Evolutionary conservation across 2,888 invertebrate species (phyloP).

Genomic region (Mythimna vitellina): DNA sequence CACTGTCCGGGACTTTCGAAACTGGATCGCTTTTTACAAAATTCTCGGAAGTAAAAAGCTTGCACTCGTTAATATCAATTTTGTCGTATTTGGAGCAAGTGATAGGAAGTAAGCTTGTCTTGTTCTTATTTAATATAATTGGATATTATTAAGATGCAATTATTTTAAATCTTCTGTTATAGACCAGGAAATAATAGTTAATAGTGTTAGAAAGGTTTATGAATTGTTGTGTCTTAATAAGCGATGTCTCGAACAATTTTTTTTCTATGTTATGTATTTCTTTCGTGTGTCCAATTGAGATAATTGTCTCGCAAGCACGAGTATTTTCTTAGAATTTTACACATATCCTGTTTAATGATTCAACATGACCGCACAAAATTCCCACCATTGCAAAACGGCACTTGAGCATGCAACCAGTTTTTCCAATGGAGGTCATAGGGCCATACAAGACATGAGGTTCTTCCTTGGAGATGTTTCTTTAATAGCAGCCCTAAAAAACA

Average conservation of each 20-base stretch:
- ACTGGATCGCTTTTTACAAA: conserved; percentile 31
- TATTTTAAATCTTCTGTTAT: not conserved
- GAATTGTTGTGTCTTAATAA: not conserved
- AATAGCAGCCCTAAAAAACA: conserved; percentile 3
- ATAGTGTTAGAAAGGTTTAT: not conserved
- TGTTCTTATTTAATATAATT: conserved; percentile 15
- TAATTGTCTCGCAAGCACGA: not conserved
- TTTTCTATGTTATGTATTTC: not conserved
- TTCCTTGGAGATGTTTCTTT: conserved; percentile 48
- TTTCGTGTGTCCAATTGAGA: not conserved
- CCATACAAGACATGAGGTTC: conserved; percentile 35
- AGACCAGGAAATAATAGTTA: not conserved
- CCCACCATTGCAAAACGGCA: conserved; percentile 45
- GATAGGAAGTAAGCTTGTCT: not conserved
- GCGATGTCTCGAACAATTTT: not conserved
- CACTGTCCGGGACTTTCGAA: conserved; percentile 40
- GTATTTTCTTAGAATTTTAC: conserved; percentile 24
- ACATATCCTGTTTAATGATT: conserved; percentile 54
- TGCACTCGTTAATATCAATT: conserved; percentile 10
- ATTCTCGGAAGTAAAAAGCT: conserved; percentile 38
- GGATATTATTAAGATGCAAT: not conserved
- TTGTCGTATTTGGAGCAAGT: conserved; percentile 13
- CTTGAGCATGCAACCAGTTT: conserved; percentile 44
- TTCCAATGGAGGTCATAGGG: conserved; percentile 50
- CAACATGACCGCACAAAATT: conserved; percentile 38